Evolutionary conservation across 2,888 invertebrate species (phyloP).

Genomic region (Nymphalis urticae): DNA sequence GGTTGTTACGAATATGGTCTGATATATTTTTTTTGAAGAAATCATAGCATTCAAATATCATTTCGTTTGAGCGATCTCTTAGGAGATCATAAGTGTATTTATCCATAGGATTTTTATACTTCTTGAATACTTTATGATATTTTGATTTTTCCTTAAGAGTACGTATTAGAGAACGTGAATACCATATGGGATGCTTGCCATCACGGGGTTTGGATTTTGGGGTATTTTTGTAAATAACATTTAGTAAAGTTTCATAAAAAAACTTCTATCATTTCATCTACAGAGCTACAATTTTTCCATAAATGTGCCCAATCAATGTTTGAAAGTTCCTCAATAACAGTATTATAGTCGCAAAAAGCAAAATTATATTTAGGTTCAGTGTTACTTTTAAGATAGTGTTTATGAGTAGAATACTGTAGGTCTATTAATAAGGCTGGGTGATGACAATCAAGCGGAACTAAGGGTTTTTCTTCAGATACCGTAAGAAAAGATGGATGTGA

Average conservation of each 20-base stretch:
- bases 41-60: too few relatives aligned
- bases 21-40: too few relatives aligned
- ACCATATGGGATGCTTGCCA: conserved; percentile 4
- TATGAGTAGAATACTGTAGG: too few relatives aligned
- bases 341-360: conserved; percentile 1
- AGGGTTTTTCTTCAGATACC: too few relatives aligned
- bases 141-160: conserved; percentile 4
- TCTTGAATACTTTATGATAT: conserved; percentile 6
- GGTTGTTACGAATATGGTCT: too few relatives aligned
- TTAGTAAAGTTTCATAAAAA: conserved; percentile 4
- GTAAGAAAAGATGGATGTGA: too few relatives aligned
- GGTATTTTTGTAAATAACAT: not conserved
- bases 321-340: not conserved
- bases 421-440: too few relatives aligned
- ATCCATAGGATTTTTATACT: too few relatives aligned
- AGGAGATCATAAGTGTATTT: too few relatives aligned
- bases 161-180: not conserved
- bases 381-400: too few relatives aligned
- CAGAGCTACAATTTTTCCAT: not conserved
- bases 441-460: too few relatives aligned
- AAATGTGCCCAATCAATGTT: conserved; percentile 2
- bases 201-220: not conserved
- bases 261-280: conserved; percentile 1
- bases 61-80: too few relatives aligned
- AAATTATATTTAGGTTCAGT: conserved; percentile 4